Percentiles rank a stretch among this genome's conserved stretches.
These are phyloP conservation scores for Tanypteryx hageni DNA, from an alignment of 2,888 invertebrate species.

Conservation along the genomic window DNA sequence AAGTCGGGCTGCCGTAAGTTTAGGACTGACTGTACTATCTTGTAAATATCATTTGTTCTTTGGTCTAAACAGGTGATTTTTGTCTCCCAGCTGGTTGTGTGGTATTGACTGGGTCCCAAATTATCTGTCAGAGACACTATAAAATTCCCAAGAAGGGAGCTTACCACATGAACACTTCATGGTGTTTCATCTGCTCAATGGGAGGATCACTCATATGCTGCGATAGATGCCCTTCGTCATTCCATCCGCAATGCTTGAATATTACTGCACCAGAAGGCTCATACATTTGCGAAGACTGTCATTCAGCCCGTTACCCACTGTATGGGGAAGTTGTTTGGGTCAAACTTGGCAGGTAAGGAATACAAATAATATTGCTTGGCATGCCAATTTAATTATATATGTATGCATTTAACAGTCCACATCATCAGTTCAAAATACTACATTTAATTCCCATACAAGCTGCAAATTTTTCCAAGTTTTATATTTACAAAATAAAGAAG, in stretches of 20 bases:
- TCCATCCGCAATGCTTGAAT: constrained; percentile 91
- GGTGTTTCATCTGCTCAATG: constrained; percentile 94
- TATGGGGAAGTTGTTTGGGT: constrained; percentile 98
- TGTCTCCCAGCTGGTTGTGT: constrained; percentile 93
- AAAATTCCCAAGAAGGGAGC: constrained; percentile 72
- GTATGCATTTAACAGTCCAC: too few species aligned
- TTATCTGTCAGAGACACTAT: constrained; percentile 92
- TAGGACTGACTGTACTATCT: constrained; percentile 64
- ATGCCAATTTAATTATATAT: too few species aligned
- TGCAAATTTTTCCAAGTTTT: too few species aligned
- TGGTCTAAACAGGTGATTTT: constrained; percentile 80
- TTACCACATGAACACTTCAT: constrained; percentile 90
- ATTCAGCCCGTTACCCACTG: constrained; percentile 89
- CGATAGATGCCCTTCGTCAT: constrained; percentile 94
- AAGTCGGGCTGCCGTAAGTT: too few species aligned
- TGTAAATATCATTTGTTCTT: neutral
- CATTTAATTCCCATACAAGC: too few species aligned
- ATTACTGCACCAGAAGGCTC: constrained; percentile 83
- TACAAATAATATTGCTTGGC: constrained; percentile 56
- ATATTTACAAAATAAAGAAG: too few species aligned
- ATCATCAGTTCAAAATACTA: too few species aligned
- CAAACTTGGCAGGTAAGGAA: constrained; percentile 86
- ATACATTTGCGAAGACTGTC: constrained; percentile 94
- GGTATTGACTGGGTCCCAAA: constrained; percentile 85
- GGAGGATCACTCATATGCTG: constrained; percentile 93